Conservation (phyloP, 2,113 vertebrate genomes). For the Alligator sinensis region DNA sequence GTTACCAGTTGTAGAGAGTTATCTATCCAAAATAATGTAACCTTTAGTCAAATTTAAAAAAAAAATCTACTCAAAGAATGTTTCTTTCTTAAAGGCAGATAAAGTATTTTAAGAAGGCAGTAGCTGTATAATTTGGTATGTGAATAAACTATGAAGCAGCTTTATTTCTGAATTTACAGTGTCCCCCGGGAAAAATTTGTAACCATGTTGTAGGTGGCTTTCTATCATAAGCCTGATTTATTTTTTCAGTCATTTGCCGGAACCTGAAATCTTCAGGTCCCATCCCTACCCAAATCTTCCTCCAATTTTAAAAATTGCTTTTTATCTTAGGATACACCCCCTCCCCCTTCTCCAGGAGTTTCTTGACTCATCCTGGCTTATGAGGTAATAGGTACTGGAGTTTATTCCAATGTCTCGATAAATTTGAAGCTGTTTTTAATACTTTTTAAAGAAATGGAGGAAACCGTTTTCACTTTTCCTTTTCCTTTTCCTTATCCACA, state of each 20-base stretch:
- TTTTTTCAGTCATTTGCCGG: background rate
- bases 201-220: background rate
- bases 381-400: background rate
- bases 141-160: background rate
- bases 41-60: slow-evolving; percentile 12
- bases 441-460: background rate
- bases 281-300: background rate
- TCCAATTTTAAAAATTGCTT: background rate
- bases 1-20: background rate
- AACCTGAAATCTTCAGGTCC: background rate
- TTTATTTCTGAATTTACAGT: background rate
- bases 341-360: background rate
- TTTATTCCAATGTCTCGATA: background rate
- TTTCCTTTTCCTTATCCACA: background rate
- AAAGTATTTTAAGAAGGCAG: background rate
- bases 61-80: slow-evolving; percentile 10
- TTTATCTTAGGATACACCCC: background rate
- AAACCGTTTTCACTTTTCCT: background rate
- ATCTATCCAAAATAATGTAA: background rate
- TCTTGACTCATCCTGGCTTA: background rate
- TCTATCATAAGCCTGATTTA: background rate
- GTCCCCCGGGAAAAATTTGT: too few species aligned
- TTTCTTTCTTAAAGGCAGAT: background rate
- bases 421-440: background rate
- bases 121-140: fast-evolving